Percentiles rank a stretch among this genome's conserved stretches.
Evolutionary conservation across 2,113 vertebrate genomes (phyloP).

Genomic region (Tyto alba): DNA sequence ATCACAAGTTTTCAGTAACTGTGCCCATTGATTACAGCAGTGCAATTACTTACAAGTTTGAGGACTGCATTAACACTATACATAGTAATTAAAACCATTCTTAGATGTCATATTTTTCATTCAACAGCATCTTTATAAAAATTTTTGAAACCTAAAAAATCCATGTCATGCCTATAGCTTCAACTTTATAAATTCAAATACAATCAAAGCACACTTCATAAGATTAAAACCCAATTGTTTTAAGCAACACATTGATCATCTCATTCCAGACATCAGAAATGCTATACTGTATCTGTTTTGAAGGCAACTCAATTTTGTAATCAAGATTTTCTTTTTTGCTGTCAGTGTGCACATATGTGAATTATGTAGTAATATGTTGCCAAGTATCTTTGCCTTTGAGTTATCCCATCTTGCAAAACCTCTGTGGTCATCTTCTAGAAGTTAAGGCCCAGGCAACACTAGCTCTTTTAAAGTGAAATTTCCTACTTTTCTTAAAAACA

Average conservation of each 20-base stretch:
- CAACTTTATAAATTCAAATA: neutral
- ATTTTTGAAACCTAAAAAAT: neutral
- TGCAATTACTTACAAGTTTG: neutral
- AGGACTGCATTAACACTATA: neutral
- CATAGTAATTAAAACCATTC: neutral
- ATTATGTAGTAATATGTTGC: neutral
- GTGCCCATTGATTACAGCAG: neutral
- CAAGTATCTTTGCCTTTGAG: neutral
- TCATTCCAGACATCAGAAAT: neutral
- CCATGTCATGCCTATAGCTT: neutral
- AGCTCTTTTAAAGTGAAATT: neutral
- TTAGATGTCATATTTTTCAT: neutral
- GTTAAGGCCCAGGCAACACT: neutral
- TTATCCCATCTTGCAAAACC: neutral
- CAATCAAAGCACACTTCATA: accelerated
- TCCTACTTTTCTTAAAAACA: neutral
- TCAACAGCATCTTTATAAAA: neutral
- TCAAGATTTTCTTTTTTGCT: neutral
- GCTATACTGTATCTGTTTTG: neutral
- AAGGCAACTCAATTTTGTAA: neutral
- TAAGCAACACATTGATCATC: neutral
- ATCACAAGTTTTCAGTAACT: neutral
- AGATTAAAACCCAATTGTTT: neutral
- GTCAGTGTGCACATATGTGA: neutral
- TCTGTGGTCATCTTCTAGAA: neutral